phyloP scores from a whole-genome alignment of 1,140 invertebrate species.

The Scaptomyza montana region DNA sequence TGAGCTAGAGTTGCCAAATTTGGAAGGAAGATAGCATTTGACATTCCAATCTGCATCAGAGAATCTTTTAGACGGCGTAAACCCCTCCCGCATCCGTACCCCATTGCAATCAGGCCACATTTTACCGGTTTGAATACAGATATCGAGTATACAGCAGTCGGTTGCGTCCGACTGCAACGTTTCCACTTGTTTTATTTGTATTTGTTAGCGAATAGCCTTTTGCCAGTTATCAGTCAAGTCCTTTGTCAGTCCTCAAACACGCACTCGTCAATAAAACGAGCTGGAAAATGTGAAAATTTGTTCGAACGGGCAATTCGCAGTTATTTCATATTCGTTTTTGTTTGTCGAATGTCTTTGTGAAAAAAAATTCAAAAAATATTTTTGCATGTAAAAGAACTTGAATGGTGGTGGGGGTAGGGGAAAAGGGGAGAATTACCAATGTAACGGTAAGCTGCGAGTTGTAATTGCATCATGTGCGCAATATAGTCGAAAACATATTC shows the following conservation, averaged over 20 bases:
- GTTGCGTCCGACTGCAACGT: too few species aligned
- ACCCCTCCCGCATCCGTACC: too few species aligned
- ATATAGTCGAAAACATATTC: not conserved
- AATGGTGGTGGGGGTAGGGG: not conserved
- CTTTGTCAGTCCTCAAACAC: conserved; percentile 63
- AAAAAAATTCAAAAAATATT: conserved; percentile 38
- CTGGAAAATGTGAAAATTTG: conserved; percentile 44
- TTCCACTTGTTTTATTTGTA: conserved; percentile 54
- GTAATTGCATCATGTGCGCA: conserved; percentile 25
- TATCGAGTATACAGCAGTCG: too few species aligned
- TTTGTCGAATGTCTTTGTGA: conserved; percentile 25
- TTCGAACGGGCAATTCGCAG: conserved; percentile 46
- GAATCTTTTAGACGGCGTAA: too few species aligned
- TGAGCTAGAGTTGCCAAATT: too few species aligned
- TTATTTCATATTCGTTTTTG: conserved; percentile 9
- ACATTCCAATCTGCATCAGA: too few species aligned
- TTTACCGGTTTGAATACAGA: too few species aligned
- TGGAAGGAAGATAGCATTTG: too few species aligned
- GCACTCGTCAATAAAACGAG: conserved; percentile 56
- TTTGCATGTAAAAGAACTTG: conserved; percentile 58
- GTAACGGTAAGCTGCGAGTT: conserved; percentile 11
- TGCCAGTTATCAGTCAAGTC: conserved; percentile 66
- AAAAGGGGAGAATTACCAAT: conserved; percentile 20
- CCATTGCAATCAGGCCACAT: too few species aligned
- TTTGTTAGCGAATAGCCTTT: conserved; percentile 54